Conservation (phyloP, 2,797 vertebrate genomes). For the Lateolabrax maculatus region DNA sequence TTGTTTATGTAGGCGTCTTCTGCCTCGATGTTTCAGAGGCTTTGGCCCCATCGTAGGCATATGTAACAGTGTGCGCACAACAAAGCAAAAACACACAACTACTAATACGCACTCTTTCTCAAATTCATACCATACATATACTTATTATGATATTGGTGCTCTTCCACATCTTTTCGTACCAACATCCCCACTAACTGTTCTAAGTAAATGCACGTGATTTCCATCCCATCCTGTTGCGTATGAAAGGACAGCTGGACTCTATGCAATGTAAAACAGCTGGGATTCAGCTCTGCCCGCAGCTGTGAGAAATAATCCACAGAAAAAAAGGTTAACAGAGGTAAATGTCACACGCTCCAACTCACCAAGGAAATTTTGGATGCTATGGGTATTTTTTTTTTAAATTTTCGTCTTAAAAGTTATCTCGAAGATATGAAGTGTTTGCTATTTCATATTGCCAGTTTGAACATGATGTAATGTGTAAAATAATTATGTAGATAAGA, state of each 20-base stretch:
- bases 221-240: slow-evolving; percentile 29
- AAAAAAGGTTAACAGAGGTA: slow-evolving; percentile 56
- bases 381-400: slow-evolving; percentile 11
- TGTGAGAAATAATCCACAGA: slow-evolving; percentile 42
- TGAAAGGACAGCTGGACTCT: slow-evolving; percentile 26
- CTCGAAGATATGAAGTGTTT: background rate
- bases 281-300: slow-evolving; percentile 48
- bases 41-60: slow-evolving; percentile 60
- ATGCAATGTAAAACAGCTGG: slow-evolving; percentile 37
- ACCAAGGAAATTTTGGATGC: slow-evolving; percentile 8
- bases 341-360: slow-evolving; percentile 44
- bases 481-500: slow-evolving; percentile 17
- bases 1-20: slow-evolving; percentile 77
- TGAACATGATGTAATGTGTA: slow-evolving; percentile 30
- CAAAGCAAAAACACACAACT: slow-evolving; percentile 16
- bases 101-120: background rate
- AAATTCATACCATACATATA: background rate
- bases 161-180: slow-evolving; percentile 20
- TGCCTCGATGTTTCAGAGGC: slow-evolving; percentile 56
- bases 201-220: slow-evolving; percentile 43
- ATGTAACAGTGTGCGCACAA: slow-evolving; percentile 2
- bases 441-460: slow-evolving; percentile 24
- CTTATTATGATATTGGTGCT: background rate
- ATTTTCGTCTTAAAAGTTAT: slow-evolving; percentile 19
- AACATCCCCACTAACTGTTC: slow-evolving; percentile 17